phyloP scores from a whole-genome alignment of 2,888 invertebrate genomes.

The Scelioninae gen. 1 region DNA sequence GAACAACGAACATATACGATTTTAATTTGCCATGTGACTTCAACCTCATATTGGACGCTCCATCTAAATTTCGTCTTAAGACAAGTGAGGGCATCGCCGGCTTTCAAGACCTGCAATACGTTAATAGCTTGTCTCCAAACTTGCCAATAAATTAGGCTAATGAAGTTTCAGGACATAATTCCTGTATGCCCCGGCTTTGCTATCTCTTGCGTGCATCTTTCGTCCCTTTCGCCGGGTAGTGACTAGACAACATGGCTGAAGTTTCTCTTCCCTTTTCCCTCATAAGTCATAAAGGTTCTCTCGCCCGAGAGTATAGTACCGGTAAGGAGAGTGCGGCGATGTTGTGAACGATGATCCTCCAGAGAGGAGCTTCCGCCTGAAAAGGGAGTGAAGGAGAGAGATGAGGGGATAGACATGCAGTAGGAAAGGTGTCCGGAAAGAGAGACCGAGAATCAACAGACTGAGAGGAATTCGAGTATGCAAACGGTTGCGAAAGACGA shows the following conservation, averaged over 20 bases:
- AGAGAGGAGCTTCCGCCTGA: slow-evolving; percentile 66
- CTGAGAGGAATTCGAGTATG: slow-evolving; percentile 63
- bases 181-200: slow-evolving; percentile 55
- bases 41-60: slow-evolving; percentile 5
- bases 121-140: slow-evolving; percentile 78
- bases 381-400: slow-evolving; percentile 46
- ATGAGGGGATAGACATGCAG: slow-evolving; percentile 19
- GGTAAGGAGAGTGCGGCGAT: slow-evolving; percentile 58
- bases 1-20: slow-evolving; percentile 1
- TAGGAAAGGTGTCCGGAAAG: slow-evolving; percentile 49
- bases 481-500: slow-evolving; percentile 58
- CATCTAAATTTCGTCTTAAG: slow-evolving; percentile 31
- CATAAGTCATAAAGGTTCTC: slow-evolving; percentile 76
- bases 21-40: not conserved
- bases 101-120: slow-evolving; percentile 68
- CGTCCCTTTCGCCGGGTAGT: slow-evolving; percentile 59
- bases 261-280: slow-evolving; percentile 71
- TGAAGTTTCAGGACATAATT: slow-evolving; percentile 77
- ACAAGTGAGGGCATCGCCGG: slow-evolving; percentile 64
- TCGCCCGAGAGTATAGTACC: slow-evolving; percentile 62
- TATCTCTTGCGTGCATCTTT: slow-evolving; percentile 66
- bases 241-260: slow-evolving; percentile 67
- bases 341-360: slow-evolving; percentile 72
- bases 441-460: slow-evolving; percentile 55
- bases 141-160: slow-evolving; percentile 80